Percentiles rank a stretch among this genome's conserved stretches.
Evolutionary conservation across 2,888 invertebrate species (phyloP).

Genomic region (Torymus aiolomorphi): DNA sequence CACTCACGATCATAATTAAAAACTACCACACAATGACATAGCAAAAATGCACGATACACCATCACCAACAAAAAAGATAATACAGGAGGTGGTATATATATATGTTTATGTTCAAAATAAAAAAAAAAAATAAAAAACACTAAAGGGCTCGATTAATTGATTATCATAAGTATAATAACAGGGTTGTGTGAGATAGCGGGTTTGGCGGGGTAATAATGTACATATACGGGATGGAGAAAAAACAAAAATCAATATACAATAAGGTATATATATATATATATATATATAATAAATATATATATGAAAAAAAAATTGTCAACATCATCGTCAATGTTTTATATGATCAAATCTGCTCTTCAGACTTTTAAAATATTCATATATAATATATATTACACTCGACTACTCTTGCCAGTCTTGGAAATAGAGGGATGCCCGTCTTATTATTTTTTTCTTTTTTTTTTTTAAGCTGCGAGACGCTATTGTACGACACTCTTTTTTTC

Average conservation of each 20-base stretch:
- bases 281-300: constrained; percentile 51
- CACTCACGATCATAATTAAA: constrained; percentile 56
- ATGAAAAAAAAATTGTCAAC: constrained; percentile 21
- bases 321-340: constrained; percentile 6
- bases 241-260: constrained; percentile 32
- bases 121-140: constrained; percentile 62
- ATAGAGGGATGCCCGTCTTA: constrained; percentile 74
- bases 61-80: constrained; percentile 68
- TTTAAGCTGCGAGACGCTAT: too few relatives aligned
- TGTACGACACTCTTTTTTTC: constrained; percentile 66
- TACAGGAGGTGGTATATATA: too few relatives aligned
- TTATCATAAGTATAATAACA: constrained; percentile 50
- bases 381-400: constrained; percentile 68
- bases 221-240: constrained; percentile 54
- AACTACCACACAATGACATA: constrained; percentile 72
- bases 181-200: background rate
- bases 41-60: constrained; percentile 75
- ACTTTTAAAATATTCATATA: constrained; percentile 51
- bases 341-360: constrained; percentile 61
- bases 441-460: constrained; percentile 52
- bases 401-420: constrained; percentile 74
- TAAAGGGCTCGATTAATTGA: constrained; percentile 66
- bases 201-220: constrained; percentile 59
- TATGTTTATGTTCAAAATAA: background rate
- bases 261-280: constrained; percentile 59